A percentile compares a stretch with the other conserved stretches of the same genome.
phyloP scores from a whole-genome alignment of 2,888 invertebrate species.

The Plebejus anna region DNA sequence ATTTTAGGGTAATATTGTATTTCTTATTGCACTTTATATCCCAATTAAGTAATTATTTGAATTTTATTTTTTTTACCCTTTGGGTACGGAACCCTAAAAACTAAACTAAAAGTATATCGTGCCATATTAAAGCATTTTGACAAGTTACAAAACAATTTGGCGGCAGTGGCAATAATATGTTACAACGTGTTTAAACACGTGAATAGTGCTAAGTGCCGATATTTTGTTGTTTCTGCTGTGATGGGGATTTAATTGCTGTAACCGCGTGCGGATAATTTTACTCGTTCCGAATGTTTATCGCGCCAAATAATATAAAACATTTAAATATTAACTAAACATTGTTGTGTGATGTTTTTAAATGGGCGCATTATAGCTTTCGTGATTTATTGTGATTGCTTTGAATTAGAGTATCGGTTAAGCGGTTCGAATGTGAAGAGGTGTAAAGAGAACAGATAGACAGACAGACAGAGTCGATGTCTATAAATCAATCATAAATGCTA shows the following conservation, averaged over 20 bases:
- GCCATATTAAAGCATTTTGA: neutral
- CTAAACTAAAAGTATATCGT: neutral
- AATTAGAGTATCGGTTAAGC: too few relatives aligned
- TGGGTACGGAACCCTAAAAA: neutral
- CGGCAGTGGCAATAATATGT: neutral
- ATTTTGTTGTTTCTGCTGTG: constrained; percentile 23
- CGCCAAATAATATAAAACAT: neutral
- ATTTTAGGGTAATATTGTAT: too few relatives aligned
- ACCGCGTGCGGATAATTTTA: constrained; percentile 25
- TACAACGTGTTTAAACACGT: neutral
- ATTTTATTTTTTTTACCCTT: too few relatives aligned
- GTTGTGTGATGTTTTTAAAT: constrained; percentile 3
- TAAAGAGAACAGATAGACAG: too few relatives aligned
- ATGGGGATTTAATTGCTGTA: constrained; percentile 21
- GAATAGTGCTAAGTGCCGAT: constrained; percentile 18
- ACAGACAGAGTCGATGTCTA: too few relatives aligned
- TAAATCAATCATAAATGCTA: too few relatives aligned
- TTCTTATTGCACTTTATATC: too few relatives aligned
- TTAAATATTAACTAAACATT: constrained; percentile 22
- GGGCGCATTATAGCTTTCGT: neutral
- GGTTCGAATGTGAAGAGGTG: too few relatives aligned
- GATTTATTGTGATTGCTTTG: neutral
- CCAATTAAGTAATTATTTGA: too few relatives aligned
- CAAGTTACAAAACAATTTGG: constrained; percentile 25
- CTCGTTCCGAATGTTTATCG: constrained; percentile 21